Conservation (phyloP, 92 coral and sea anemone genomes). For the Blastomussa wellsi region DNA sequence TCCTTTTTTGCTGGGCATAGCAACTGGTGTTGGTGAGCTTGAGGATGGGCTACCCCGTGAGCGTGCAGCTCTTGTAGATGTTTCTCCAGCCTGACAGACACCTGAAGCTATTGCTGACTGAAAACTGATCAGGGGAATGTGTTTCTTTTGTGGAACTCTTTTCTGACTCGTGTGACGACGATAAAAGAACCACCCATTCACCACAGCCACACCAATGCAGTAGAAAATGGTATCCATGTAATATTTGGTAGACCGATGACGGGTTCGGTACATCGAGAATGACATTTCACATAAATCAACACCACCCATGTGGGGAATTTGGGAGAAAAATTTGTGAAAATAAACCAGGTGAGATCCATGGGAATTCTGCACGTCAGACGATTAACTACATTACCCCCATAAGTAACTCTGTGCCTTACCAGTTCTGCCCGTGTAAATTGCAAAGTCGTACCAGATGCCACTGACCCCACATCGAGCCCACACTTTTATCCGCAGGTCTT, state of each 20-base stretch:
- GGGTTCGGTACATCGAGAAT: too few species aligned
- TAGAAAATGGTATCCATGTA: too few species aligned
- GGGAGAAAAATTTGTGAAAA: neutral
- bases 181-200: too few species aligned
- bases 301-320: slow-evolving; percentile 1
- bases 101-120: too few species aligned
- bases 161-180: too few species aligned
- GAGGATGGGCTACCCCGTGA: slow-evolving; percentile 7
- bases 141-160: too few species aligned
- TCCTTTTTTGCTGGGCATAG: slow-evolving; percentile 17
- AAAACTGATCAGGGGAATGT: too few species aligned
- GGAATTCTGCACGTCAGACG: neutral
- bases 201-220: too few species aligned
- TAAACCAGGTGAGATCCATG: neutral
- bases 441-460: slow-evolving; percentile 4
- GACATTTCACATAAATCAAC: slow-evolving; percentile 35
- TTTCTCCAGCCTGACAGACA: too few species aligned
- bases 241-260: too few species aligned
- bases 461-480: slow-evolving; percentile 25
- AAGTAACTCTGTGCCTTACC: slow-evolving; percentile 21
- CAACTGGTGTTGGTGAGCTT: slow-evolving; percentile 2
- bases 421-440: neutral
- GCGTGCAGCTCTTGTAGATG: too few species aligned
- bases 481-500: slow-evolving; percentile 36
- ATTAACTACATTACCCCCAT: slow-evolving; percentile 23